These are phyloP conservation scores for Sebastiscus tertius DNA, from an alignment of 2,797 vertebrate species.

Conservation along the genomic window DNA sequence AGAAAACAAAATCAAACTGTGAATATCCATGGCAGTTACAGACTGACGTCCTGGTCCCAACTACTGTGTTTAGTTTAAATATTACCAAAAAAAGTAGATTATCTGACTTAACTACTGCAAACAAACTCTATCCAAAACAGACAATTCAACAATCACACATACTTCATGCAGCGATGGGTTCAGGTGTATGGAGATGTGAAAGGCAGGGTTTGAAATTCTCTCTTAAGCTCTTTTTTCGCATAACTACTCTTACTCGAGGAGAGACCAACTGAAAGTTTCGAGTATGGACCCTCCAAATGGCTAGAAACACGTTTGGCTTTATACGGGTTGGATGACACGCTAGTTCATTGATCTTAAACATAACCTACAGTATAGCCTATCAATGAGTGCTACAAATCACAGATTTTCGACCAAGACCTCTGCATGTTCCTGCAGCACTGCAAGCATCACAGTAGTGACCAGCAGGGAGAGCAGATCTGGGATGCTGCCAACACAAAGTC, in stretches of 20 bases:
- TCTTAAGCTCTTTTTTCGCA: background rate
- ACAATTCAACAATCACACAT: fast-evolving
- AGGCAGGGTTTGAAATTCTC: too few species aligned
- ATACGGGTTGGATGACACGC: background rate
- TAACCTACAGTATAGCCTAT: background rate
- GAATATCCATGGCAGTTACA: background rate
- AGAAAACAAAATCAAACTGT: background rate
- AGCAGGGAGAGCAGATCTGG: slow-evolving; percentile 5
- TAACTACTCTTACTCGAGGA: too few species aligned
- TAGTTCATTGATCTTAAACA: background rate
- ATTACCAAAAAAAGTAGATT: background rate
- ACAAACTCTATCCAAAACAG: background rate
- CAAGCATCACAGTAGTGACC: background rate
- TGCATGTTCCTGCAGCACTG: background rate
- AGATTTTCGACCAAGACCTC: background rate
- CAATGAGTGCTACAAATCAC: background rate
- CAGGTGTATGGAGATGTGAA: too few species aligned
- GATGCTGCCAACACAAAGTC: slow-evolving; percentile 48
- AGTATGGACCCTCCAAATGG: too few species aligned
- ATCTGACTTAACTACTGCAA: background rate
- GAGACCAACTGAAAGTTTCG: too few species aligned
- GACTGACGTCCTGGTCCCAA: background rate
- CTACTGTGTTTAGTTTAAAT: background rate
- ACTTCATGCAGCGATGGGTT: too few species aligned
- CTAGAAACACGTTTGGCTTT: too few species aligned